Conservation (phyloP, 1,140 invertebrate species). For the Pseudomyrmex dendroicus region DNA sequence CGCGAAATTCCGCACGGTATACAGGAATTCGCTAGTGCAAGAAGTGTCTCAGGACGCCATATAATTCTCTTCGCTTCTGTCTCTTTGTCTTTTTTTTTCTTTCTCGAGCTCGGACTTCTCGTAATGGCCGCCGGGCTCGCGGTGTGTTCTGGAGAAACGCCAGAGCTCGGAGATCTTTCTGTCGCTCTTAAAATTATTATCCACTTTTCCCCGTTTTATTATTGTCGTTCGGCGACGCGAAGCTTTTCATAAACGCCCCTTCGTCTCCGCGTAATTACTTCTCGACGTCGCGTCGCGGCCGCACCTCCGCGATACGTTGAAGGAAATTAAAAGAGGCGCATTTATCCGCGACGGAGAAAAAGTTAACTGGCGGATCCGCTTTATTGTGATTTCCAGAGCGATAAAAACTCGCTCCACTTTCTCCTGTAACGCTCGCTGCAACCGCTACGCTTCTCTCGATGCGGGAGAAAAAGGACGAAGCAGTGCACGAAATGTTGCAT, state of each 20-base stretch:
- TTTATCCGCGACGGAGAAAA: constrained; percentile 45
- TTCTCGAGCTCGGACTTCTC: constrained; percentile 22
- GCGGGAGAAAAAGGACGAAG: not conserved
- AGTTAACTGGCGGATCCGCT: constrained; percentile 50
- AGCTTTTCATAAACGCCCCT: constrained; percentile 55
- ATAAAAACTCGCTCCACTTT: constrained; percentile 25
- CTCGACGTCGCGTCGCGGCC: constrained; percentile 12
- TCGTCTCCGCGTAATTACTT: constrained; percentile 47
- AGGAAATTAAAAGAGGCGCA: constrained; percentile 52
- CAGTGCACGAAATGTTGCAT: not conserved
- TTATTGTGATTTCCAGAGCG: constrained; percentile 48
- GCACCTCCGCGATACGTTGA: constrained; percentile 43
- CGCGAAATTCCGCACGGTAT: constrained; percentile 15
- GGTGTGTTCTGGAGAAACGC: constrained; percentile 45
- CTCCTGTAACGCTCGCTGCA: constrained; percentile 8
- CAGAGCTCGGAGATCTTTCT: constrained; percentile 43
- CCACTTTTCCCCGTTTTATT: constrained; percentile 54
- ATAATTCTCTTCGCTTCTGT: constrained; percentile 11
- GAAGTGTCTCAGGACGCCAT: constrained; percentile 30
- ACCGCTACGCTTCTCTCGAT: constrained; percentile 3
- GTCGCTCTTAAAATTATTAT: constrained; percentile 58
- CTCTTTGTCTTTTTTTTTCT: not conserved
- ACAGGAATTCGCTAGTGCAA: constrained; percentile 38
- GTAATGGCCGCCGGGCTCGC: constrained; percentile 41
- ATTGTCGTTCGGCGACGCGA: constrained; percentile 44